Evolutionary conservation across 37 sponge, comb jelly and placozoan genomes (phyloP).

Genomic region (Spongilla lacustris): DNA sequence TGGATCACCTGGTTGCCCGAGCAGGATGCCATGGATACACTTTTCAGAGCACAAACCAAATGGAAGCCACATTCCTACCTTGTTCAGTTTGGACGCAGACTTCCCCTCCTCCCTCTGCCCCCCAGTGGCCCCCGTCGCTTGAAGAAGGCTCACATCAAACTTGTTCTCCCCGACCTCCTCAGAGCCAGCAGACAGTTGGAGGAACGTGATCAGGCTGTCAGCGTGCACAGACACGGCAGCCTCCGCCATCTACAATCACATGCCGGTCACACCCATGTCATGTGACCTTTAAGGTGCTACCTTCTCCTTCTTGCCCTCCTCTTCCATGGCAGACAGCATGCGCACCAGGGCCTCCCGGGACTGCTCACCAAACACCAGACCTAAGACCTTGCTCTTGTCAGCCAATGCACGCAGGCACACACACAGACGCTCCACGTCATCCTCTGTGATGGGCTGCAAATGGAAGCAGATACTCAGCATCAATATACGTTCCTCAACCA

Average conservation of each 20-base stretch:
- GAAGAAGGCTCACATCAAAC: constrained; percentile 86
- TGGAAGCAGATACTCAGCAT: neutral
- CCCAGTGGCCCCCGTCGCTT: constrained; percentile 69
- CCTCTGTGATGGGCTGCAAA: constrained; percentile 83
- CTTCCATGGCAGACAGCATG: constrained; percentile 56
- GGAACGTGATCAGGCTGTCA: constrained; percentile 85
- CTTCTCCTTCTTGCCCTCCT: constrained; percentile 28
- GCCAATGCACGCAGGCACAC: constrained; percentile 86
- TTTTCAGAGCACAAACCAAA: too few relatives aligned
- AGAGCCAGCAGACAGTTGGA: constrained; percentile 53
- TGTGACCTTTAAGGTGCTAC: neutral
- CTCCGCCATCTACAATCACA: neutral
- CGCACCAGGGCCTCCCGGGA: constrained; percentile 66
- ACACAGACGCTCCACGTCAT: constrained; percentile 88
- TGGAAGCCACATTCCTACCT: too few relatives aligned
- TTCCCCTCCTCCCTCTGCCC: constrained; percentile 49
- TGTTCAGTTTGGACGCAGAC: constrained; percentile 77
- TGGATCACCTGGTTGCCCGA: constrained; percentile 83
- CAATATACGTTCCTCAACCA: neutral
- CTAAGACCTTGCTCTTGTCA: constrained; percentile 69
- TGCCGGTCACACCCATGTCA: too few relatives aligned
- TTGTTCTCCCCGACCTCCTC: constrained; percentile 84
- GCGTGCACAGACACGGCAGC: constrained; percentile 58
- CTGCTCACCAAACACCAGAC: constrained; percentile 71
- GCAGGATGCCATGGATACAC: neutral